phyloP scores from a whole-genome alignment of 2,113 vertebrate species.

The Phylloscopus trochilus region DNA sequence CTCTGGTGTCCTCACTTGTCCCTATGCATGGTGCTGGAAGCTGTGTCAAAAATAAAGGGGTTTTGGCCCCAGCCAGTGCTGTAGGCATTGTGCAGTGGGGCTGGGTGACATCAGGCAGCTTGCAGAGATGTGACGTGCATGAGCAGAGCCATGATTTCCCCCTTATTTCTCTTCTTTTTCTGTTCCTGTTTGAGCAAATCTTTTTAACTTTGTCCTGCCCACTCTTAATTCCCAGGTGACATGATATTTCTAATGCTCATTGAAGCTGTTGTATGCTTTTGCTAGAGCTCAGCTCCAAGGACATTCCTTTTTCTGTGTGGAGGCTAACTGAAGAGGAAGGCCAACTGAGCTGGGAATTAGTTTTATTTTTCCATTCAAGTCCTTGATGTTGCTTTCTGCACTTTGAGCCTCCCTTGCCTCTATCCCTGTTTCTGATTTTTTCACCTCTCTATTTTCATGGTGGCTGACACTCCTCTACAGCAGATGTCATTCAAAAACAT shows the following conservation, averaged over 20 bases:
- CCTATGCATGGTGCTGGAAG: neutral
- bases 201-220: neutral
- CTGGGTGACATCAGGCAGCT: neutral
- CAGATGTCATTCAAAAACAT: accelerated
- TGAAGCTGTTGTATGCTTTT: neutral
- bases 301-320: accelerated
- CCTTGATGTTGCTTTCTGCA: neutral
- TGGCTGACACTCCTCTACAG: neutral
- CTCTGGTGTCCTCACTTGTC: neutral
- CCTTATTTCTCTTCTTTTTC: neutral
- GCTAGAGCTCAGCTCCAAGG: neutral
- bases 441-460: neutral
- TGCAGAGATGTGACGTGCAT: neutral
- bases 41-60: neutral
- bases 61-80: neutral
- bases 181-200: neutral
- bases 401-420: neutral
- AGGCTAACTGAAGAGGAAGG: neutral
- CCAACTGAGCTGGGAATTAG: neutral
- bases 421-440: neutral
- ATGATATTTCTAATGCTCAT: neutral
- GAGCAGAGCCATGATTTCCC: neutral
- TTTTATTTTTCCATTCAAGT: neutral
- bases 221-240: neutral
- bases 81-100: accelerated